Evolutionary conservation across 2,888 invertebrate species (phyloP).

Genomic region (Hyalella azteca): DNA sequence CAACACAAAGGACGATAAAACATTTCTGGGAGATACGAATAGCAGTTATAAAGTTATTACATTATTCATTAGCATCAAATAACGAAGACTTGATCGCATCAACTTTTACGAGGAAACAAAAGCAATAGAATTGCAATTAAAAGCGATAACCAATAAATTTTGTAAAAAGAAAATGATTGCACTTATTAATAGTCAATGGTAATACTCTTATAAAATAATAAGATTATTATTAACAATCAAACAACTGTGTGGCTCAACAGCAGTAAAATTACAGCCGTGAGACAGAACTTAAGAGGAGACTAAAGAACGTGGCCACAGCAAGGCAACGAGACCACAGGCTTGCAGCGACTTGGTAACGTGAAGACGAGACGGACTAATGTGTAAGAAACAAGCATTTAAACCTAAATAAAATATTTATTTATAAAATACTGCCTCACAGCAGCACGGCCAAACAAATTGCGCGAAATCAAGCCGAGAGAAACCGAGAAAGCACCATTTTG

Average conservation of each 20-base stretch:
- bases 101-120: not conserved
- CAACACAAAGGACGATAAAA: not conserved
- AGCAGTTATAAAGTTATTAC: not conserved
- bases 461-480: too few relatives aligned
- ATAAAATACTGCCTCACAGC: too few relatives aligned
- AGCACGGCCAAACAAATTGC: too few relatives aligned
- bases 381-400: conserved; percentile 6
- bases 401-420: not conserved
- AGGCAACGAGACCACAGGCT: not conserved
- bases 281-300: not conserved
- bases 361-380: not conserved
- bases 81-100: conserved; percentile 24
- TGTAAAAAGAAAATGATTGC: not conserved
- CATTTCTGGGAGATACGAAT: conserved; percentile 18
- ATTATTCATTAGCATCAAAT: too few relatives aligned
- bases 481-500: too few relatives aligned
- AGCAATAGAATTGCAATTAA: not conserved
- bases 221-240: not conserved
- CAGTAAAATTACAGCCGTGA: not conserved
- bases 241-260: not conserved
- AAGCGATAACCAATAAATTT: not conserved
- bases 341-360: conserved; percentile 1
- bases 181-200: conserved; percentile 34
- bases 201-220: not conserved
- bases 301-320: not conserved